phyloP scores from a whole-genome alignment of 2,888 invertebrate species.

The Toxonevra muliebris region DNA sequence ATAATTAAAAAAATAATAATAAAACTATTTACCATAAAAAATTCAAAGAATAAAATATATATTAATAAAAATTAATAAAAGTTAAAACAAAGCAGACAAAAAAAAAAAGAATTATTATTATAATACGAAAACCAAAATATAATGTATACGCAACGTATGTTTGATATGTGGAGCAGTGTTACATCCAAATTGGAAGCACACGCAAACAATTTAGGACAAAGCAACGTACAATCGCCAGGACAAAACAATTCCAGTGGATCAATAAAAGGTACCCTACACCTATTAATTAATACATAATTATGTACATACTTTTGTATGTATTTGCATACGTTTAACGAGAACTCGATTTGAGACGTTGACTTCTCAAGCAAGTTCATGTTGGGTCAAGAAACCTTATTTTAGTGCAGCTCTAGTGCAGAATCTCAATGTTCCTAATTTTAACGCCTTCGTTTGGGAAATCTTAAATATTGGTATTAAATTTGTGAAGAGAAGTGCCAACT shows the following conservation, averaged over 20 bases:
- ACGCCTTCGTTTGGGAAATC: too few relatives aligned
- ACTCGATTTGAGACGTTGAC: too few relatives aligned
- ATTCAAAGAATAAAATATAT: slow-evolving; percentile 2
- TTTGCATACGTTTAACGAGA: neutral
- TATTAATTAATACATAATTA: too few relatives aligned
- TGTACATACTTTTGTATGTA: neutral
- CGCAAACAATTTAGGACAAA: slow-evolving; percentile 65
- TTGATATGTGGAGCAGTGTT: slow-evolving; percentile 67
- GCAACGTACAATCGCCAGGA: slow-evolving; percentile 65
- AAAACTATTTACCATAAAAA: slow-evolving; percentile 2
- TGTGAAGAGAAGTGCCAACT: too few relatives aligned
- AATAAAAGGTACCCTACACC: slow-evolving; percentile 62
- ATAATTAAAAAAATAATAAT: slow-evolving; percentile 31
- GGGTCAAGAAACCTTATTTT: too few relatives aligned
- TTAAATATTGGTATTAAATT: too few relatives aligned
- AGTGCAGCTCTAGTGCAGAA: too few relatives aligned
- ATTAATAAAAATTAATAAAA: neutral
- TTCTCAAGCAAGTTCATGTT: too few relatives aligned
- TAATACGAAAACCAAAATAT: slow-evolving; percentile 45
- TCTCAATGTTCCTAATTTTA: too few relatives aligned
- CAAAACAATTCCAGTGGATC: slow-evolving; percentile 66
- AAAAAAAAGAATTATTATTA: slow-evolving; percentile 6
- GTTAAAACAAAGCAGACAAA: neutral
- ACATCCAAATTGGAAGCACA: slow-evolving; percentile 66
- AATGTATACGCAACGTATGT: slow-evolving; percentile 67